These are phyloP conservation scores for Nothobranchius kuhntae DNA, from an alignment of 2,113 vertebrate genomes.

Conservation along the genomic window DNA sequence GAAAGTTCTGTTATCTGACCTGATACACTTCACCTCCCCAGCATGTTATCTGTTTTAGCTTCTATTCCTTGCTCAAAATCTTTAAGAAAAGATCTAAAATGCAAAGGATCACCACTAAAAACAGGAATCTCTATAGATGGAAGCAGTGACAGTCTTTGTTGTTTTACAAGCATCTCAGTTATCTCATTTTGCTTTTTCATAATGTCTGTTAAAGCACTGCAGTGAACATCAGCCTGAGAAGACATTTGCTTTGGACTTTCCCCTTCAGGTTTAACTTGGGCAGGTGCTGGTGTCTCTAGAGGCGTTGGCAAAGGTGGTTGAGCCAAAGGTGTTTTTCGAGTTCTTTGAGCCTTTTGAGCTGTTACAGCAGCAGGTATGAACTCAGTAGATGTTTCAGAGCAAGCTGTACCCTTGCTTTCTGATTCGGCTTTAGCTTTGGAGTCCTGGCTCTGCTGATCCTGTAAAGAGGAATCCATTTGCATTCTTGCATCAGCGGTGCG, in stretches of 20 bases:
- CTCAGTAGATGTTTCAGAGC: not conserved
- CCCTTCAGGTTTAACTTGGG: not conserved
- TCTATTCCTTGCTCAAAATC: no score
- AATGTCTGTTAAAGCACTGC: not conserved
- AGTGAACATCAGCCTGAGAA: not conserved
- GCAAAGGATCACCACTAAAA: no score
- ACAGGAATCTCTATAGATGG: no score
- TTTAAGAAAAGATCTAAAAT: no score
- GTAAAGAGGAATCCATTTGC: not conserved
- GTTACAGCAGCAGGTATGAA: not conserved
- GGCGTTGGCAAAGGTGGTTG: no score
- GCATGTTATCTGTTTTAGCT: no score
- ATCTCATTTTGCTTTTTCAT: slow-evolving; percentile 4
- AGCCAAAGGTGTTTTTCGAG: not conserved
- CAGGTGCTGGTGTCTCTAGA: not conserved
- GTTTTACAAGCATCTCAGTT: not conserved
- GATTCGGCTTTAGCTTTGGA: not conserved
- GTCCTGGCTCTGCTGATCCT: not conserved
- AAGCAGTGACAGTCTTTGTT: not conserved
- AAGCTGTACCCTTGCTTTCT: not conserved
- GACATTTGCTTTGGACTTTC: not conserved
- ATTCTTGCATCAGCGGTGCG: not conserved
- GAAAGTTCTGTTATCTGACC: no score
- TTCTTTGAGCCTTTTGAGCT: not conserved
- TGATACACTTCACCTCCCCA: no score